These are phyloP conservation scores for Idris sp. DNA, from an alignment of 1,140 invertebrate genomes.

Conservation along the genomic window DNA sequence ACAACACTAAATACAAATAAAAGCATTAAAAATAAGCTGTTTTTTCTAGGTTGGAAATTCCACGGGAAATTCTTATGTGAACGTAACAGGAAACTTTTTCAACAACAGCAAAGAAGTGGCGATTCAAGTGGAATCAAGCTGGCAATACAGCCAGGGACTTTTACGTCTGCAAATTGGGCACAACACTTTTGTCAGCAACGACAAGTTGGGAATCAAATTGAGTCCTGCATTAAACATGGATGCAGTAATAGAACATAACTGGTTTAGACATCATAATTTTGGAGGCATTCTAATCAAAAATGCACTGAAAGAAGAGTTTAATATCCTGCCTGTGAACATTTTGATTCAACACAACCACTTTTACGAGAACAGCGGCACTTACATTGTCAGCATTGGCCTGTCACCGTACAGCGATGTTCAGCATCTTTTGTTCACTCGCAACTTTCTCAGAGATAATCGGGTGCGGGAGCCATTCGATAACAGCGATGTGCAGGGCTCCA, in stretches of 20 bases:
- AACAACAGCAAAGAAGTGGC: slow-evolving; percentile 86
- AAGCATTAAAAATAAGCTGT: too few relatives aligned
- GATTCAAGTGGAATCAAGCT: slow-evolving; percentile 88
- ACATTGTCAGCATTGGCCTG: slow-evolving; percentile 91
- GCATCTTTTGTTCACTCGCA: slow-evolving; percentile 90
- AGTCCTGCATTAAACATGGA: slow-evolving; percentile 91
- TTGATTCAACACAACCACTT: slow-evolving; percentile 94
- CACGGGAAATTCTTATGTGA: slow-evolving; percentile 86
- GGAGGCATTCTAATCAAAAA: slow-evolving; percentile 94
- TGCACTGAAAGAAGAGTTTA: slow-evolving; percentile 85
- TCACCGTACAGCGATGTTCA: slow-evolving; percentile 91
- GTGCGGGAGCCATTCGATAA: slow-evolving; percentile 92
- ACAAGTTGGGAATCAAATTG: slow-evolving; percentile 86
- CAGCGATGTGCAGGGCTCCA: slow-evolving; percentile 80
- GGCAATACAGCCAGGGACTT: slow-evolving; percentile 80
- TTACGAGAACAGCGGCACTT: slow-evolving; percentile 89
- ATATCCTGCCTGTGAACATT: slow-evolving; percentile 83
- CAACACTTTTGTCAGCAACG: slow-evolving; percentile 88
- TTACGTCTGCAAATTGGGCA: slow-evolving; percentile 89
- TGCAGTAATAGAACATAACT: slow-evolving; percentile 90
- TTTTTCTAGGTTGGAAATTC: slow-evolving; percentile 82
- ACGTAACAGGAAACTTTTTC: slow-evolving; percentile 92
- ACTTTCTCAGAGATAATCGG: slow-evolving; percentile 91
- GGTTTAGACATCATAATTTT: slow-evolving; percentile 88
- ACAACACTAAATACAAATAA: too few relatives aligned